Percentiles rank a stretch among this genome's conserved stretches.
Conservation (phyloP, 2,888 invertebrate species). For the Luffia ferchaultella region DNA sequence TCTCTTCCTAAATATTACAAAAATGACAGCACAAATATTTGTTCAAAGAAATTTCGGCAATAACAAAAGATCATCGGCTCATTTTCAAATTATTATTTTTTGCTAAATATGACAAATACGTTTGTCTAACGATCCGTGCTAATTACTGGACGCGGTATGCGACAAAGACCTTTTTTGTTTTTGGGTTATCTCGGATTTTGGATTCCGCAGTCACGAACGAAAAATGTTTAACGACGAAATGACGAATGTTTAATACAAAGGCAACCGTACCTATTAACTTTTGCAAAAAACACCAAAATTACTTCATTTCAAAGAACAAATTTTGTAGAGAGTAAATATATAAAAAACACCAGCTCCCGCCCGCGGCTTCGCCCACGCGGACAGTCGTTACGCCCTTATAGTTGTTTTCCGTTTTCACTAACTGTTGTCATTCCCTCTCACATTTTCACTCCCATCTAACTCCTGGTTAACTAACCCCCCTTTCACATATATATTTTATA, state of each 20-base stretch:
- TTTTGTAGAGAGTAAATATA: no score
- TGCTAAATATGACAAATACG: slow-evolving; percentile 20
- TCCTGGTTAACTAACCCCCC: no score
- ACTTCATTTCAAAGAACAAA: no score
- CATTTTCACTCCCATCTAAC: no score
- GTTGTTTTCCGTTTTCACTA: no score
- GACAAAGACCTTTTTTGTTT: slow-evolving; percentile 35
- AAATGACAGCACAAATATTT: not conserved
- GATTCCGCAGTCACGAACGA: not conserved
- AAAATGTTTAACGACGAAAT: not conserved
- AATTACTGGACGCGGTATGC: slow-evolving; percentile 31
- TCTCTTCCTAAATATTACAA: not conserved
- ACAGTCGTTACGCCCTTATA: no score
- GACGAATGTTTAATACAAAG: no score
- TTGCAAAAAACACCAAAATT: not conserved
- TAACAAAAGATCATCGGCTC: slow-evolving; percentile 4
- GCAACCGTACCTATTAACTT: no score
- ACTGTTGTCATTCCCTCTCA: no score
- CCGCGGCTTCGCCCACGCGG: no score
- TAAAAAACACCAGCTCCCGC: no score
- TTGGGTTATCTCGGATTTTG: not conserved
- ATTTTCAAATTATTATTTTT: not conserved
- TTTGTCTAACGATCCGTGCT: slow-evolving; percentile 18
- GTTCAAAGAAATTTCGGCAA: slow-evolving; percentile 7
- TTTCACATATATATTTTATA: no score